A percentile compares a stretch with the other conserved stretches of the same genome.
Evolutionary conservation across 2,888 invertebrate genomes (phyloP).

Genomic region (Danaus chrysippus): DNA sequence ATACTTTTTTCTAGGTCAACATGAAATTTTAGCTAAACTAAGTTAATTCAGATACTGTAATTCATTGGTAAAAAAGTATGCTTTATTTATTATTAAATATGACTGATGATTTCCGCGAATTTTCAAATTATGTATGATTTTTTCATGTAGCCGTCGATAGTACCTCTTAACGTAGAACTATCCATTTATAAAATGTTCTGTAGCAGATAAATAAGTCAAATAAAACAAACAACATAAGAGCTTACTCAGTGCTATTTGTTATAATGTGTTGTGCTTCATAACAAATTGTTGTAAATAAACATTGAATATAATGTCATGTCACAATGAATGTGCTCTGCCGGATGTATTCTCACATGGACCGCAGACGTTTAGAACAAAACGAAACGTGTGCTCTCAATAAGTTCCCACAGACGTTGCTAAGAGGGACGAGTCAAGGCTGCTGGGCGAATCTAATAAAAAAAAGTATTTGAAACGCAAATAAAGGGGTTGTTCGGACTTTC

Average conservation of each 20-base stretch:
- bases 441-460: slow-evolving; percentile 63
- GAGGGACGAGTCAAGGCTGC: slow-evolving; percentile 70
- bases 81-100: no score
- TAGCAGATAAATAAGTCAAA: no score
- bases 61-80: no score
- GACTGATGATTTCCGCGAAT: no score
- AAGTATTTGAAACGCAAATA: slow-evolving; percentile 41
- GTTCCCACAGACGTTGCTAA: slow-evolving; percentile 70
- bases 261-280: slow-evolving; percentile 42
- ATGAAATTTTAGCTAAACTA: no score
- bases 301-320: slow-evolving; percentile 41
- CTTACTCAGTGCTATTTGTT: slow-evolving; percentile 37
- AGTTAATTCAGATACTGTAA: no score
- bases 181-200: no score
- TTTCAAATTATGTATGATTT: no score
- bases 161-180: no score
- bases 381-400: slow-evolving; percentile 55
- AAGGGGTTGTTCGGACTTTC: slow-evolving; percentile 19
- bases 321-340: slow-evolving; percentile 56
- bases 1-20: no score
- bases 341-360: slow-evolving; percentile 70
- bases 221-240: slow-evolving; percentile 22
- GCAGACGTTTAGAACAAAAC: slow-evolving; percentile 65
- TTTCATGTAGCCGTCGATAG: no score
- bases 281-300: slow-evolving; percentile 56